These are phyloP conservation scores for Enoplosus armatus DNA, from an alignment of 2,797 vertebrate species.

Conservation along the genomic window DNA sequence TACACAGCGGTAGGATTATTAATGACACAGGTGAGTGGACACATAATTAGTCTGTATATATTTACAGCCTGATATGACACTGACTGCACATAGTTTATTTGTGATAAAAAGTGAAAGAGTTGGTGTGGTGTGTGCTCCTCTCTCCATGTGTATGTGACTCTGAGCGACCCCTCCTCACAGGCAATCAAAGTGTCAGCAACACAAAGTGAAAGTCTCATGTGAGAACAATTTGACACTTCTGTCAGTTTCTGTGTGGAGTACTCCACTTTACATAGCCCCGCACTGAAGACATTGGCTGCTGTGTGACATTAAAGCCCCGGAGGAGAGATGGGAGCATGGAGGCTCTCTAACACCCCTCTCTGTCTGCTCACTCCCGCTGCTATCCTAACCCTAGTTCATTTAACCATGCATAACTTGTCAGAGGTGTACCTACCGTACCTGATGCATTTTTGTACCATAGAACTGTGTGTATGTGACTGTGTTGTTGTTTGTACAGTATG, in stretches of 20 bases:
- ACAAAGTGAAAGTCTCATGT: slow-evolving; percentile 57
- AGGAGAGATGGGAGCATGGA: slow-evolving; percentile 31
- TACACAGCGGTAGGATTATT: slow-evolving; percentile 73
- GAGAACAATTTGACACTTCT: slow-evolving; percentile 59
- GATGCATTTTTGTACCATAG: not conserved
- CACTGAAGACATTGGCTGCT: slow-evolving; percentile 45
- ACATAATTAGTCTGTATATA: slow-evolving; percentile 54
- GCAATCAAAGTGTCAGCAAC: slow-evolving; percentile 54
- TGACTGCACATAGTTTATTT: slow-evolving; percentile 44
- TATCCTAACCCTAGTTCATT: slow-evolving; percentile 4
- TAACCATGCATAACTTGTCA: slow-evolving; percentile 18
- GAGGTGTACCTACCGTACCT: slow-evolving; percentile 40
- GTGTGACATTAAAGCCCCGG: slow-evolving; percentile 53
- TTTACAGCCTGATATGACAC: slow-evolving; percentile 55
- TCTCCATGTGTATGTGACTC: slow-evolving; percentile 10
- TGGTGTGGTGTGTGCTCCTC: slow-evolving; percentile 7
- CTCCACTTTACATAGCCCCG: slow-evolving; percentile 63
- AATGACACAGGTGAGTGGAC: slow-evolving; percentile 72
- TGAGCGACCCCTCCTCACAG: slow-evolving; percentile 19
- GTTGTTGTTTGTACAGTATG: slow-evolving; percentile 10
- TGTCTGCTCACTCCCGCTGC: slow-evolving; percentile 5
- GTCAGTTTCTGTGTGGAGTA: slow-evolving; percentile 54
- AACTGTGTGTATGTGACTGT: not conserved
- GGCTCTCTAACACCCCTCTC: slow-evolving; percentile 26
- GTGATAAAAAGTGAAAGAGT: slow-evolving; percentile 18